These are phyloP conservation scores for Scrobipalpa costella DNA, from an alignment of 2,888 invertebrate species.

Conservation along the genomic window DNA sequence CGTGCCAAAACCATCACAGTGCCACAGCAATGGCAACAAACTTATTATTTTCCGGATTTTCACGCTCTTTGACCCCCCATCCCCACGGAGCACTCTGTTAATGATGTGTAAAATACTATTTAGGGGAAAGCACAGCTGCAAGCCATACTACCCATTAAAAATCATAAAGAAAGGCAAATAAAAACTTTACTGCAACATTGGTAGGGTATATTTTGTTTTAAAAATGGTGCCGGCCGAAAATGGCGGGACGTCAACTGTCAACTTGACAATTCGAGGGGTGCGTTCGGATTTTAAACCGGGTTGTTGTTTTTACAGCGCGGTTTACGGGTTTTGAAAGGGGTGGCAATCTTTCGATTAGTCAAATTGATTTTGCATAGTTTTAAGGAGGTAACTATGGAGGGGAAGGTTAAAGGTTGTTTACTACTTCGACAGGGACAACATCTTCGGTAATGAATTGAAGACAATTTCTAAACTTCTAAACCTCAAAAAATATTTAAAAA, in stretches of 20 bases:
- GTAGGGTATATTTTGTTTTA: slow-evolving; percentile 30
- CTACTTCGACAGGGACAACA: background rate
- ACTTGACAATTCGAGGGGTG: slow-evolving; percentile 65
- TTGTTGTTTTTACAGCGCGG: slow-evolving; percentile 59
- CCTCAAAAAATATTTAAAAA: too few species aligned
- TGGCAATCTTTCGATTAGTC: slow-evolving; percentile 33
- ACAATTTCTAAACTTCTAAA: too few species aligned
- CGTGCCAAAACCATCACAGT: slow-evolving; percentile 24
- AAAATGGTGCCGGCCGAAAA: slow-evolving; percentile 36
- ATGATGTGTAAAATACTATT: slow-evolving; percentile 69
- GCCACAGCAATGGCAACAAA: slow-evolving; percentile 34
- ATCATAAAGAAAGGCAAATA: slow-evolving; percentile 39
- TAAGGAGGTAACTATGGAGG: background rate
- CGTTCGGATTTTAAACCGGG: slow-evolving; percentile 63
- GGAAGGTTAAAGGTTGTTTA: background rate
- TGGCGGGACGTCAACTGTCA: slow-evolving; percentile 66
- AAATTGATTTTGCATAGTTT: slow-evolving; percentile 18
- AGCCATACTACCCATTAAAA: slow-evolving; percentile 31
- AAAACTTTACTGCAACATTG: slow-evolving; percentile 32
- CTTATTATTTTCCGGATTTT: slow-evolving; percentile 69
- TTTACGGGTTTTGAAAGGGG: slow-evolving; percentile 31
- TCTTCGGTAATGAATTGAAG: background rate
- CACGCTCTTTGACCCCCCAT: slow-evolving; percentile 63
- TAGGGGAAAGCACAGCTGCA: slow-evolving; percentile 39
- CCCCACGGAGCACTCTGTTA: slow-evolving; percentile 52